phyloP scores from a whole-genome alignment of 2,113 vertebrate species.

The Otocyon megalotis region DNA sequence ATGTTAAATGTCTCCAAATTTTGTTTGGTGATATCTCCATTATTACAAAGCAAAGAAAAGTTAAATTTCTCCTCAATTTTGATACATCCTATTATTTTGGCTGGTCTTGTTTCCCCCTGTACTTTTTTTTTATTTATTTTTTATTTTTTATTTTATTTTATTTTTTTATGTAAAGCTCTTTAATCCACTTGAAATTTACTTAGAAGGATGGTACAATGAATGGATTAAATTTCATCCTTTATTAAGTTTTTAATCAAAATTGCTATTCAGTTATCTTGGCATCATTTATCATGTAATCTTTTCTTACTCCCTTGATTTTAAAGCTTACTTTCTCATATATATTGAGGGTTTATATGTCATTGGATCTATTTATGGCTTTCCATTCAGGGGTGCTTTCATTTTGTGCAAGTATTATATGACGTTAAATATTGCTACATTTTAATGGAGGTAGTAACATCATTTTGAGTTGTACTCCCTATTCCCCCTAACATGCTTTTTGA shows the following conservation, averaged over 20 bases:
- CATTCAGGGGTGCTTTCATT: neutral
- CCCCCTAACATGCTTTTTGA: neutral
- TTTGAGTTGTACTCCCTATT: neutral
- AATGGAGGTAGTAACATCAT: neutral
- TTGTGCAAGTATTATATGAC: neutral
- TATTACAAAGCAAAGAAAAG: neutral
- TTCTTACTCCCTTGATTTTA: neutral
- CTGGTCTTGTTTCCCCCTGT: neutral
- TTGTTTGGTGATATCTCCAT: neutral
- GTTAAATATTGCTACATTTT: neutral
- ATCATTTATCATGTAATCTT: neutral
- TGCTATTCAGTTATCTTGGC: neutral
- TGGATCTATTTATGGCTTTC: neutral
- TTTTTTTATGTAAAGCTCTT: neutral
- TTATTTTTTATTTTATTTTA: no score
- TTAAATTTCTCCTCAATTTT: neutral
- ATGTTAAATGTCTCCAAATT: neutral
- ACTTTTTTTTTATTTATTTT: neutral
- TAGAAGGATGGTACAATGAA: neutral
- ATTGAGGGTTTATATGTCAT: neutral
- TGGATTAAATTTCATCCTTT: neutral
- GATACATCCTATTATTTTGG: neutral
- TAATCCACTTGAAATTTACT: neutral
- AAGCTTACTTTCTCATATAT: neutral
- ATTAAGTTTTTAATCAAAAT: neutral